Evolutionary conservation across 2,888 invertebrate species (phyloP), one percentile per base, ranked within the genome.

Genomic region (Ormia ochracea): DNA sequence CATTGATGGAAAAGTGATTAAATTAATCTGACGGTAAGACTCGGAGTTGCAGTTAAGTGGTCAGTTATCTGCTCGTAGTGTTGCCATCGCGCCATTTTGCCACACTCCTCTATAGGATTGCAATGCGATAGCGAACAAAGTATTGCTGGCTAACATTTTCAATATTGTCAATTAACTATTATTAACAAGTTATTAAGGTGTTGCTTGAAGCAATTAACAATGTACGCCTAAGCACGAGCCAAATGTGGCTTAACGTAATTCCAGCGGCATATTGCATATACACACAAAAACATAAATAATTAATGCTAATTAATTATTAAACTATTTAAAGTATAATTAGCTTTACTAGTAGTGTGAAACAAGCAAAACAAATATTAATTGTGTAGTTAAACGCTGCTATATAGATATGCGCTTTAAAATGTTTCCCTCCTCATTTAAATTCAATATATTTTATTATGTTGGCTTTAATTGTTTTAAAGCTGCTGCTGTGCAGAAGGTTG

Each of bases 291-390:
- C n/a, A n/a, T n/a, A n/a, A n/a, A n/a, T n/a, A n/a, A n/a, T 72
- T 38, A 68, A 52, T 63, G 56, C 56, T 78, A 73, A 63, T 59
- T 68, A 63, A 50, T 63, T 78, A 31, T 73, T 33, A 50, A 61
- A 4, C n/a, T 33, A 31, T 54, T 61, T 36, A 45, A 43, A 43
- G 28, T 19, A 41, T 61, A 72, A 69, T 61, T 61, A 28, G 17
- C 50, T 50, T 31, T 48, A 41, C 38, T 56, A 56, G 26, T 17
- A 41, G 43, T 43, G 21, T 54, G 6, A 68, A 43, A 23, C 3
- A 65, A 14, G 7, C 52, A 33, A 36, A 66, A 38, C 66, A 23
- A 45, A 6, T 36, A 23, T 61, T 54, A 61, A 45, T 76, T 63
- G 23, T 23, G 1, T 21, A 41, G 50, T 23, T 26, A 56, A 19